A percentile compares a stretch with the other conserved stretches of the same genome.
Conservation (phyloP, 1,140 invertebrate genomes). For the Frieseomelitta varia region DNA sequence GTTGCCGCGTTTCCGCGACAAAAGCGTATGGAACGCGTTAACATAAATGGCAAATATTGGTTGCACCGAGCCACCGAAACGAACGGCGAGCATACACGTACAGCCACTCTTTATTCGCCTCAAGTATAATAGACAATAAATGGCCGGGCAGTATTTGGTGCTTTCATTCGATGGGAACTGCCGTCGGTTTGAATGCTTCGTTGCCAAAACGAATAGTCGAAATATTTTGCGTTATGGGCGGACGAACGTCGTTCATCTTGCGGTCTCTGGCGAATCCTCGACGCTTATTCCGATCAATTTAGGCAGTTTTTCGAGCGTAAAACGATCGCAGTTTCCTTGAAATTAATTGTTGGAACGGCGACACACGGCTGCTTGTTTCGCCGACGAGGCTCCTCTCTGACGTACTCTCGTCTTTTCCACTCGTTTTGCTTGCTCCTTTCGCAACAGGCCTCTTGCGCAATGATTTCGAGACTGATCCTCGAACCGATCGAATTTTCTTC, state of each 20-base stretch:
- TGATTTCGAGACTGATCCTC: neutral
- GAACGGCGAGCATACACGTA: neutral
- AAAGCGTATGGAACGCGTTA: neutral
- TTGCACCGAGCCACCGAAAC: too few relatives aligned
- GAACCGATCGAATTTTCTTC: too few relatives aligned
- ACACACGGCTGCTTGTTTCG: neutral
- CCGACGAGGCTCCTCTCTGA: neutral
- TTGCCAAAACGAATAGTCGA: constrained; percentile 10
- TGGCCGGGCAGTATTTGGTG: neutral
- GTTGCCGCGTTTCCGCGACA: neutral
- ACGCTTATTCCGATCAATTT: constrained; percentile 32
- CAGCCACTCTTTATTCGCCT: too few relatives aligned
- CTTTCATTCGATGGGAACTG: constrained; percentile 25
- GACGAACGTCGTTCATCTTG: neutral
- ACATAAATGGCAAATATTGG: neutral
- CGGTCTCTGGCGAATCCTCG: neutral
- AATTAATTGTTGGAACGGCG: constrained; percentile 3
- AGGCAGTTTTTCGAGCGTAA: constrained; percentile 33
- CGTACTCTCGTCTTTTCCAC: neutral
- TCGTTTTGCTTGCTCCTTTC: too few relatives aligned
- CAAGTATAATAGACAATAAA: neutral
- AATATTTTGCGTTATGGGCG: constrained; percentile 29
- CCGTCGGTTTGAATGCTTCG: neutral
- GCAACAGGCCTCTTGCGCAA: neutral
- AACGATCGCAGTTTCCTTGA: constrained; percentile 22